Evolutionary conservation across 2,888 invertebrate species (phyloP), one percentile per base, ranked within the genome.

Genomic region (Pherbina coryleti): DNA sequence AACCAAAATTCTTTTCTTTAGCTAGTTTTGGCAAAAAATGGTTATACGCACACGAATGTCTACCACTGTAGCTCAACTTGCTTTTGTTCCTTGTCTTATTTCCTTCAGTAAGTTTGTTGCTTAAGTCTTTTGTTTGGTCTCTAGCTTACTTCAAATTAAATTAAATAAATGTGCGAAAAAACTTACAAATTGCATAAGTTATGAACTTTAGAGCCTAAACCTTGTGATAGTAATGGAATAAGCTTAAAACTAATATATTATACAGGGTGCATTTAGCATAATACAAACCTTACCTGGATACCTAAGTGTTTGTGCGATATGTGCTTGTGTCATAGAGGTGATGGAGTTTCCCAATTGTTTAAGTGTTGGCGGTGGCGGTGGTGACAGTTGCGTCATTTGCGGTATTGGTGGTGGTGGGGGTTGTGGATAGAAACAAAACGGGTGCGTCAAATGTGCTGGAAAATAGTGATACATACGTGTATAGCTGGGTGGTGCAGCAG

Each of bases 381-480:
- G 85, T 83, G 87, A 83, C 84, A 85, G 88, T 83, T 85, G 83
- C 82, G 86, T 83, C 81, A 85, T 83, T 78, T 86, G 86, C 83
- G 84, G 85, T 78, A 84, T 84, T 82, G 84, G 84, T 80, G 85
- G 86, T 83, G 87, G 88, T 85, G 88, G 89, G 86, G 88, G 89
- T 86, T 88, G 88, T 82, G 90, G 89, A 84, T 90, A 90, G 86
- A 89, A 90, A 85, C 89, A 90, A 84, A 89, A 89, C 86, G 91
- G 91, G 85, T 91, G 91, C 86, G 90, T 89, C 89, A 91, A 90
- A 85, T 91, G 91, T 88, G 90, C 90, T 87, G 91, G 91, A 89
- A 92, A 92, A 90, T 91, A 92, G 89, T 92, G 92, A 88, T 91
- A 91, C 90, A 92, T 91, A 88, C 92, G 91, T 87, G 92, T 92